Conservation (phyloP, 2,888 invertebrate species). For the Dryocosmus kuriphilus region DNA sequence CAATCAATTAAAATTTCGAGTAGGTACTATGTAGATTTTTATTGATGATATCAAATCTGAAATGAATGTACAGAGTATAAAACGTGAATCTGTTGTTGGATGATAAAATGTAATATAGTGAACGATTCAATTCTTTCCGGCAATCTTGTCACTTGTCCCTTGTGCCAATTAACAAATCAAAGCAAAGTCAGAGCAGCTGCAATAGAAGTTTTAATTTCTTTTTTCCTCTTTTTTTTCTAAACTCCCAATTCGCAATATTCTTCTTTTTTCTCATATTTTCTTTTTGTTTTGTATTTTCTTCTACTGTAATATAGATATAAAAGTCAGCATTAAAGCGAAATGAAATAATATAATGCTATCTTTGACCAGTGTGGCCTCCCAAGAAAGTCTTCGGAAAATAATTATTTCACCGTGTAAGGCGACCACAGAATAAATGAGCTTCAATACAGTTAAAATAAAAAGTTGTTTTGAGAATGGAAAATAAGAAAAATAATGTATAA, state of each 20-base stretch:
- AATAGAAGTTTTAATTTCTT: not conserved
- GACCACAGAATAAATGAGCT: not conserved
- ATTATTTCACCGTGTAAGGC: not conserved
- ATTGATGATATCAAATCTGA: not conserved
- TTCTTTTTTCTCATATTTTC: too few species aligned
- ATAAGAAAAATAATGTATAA: too few species aligned
- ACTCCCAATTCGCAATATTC: not conserved
- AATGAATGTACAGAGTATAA: not conserved
- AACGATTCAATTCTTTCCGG: slow-evolving; percentile 18
- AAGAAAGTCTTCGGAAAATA: not conserved
- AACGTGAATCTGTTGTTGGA: slow-evolving; percentile 1
- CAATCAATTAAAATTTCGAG: not conserved
- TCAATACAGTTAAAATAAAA: not conserved
- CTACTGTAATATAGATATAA: not conserved
- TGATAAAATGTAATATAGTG: not conserved
- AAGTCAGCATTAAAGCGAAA: not conserved
- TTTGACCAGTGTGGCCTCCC: not conserved
- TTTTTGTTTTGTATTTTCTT: not conserved
- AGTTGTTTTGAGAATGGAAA: not conserved
- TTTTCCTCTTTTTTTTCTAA: not conserved
- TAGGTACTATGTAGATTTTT: not conserved
- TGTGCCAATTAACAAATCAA: slow-evolving; percentile 16
- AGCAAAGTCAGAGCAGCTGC: not conserved
- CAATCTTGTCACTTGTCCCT: slow-evolving; percentile 22
- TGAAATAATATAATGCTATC: not conserved